Evolutionary conservation across 2,888 invertebrate genomes (phyloP).

Genomic region (Biston stratarius): DNA sequence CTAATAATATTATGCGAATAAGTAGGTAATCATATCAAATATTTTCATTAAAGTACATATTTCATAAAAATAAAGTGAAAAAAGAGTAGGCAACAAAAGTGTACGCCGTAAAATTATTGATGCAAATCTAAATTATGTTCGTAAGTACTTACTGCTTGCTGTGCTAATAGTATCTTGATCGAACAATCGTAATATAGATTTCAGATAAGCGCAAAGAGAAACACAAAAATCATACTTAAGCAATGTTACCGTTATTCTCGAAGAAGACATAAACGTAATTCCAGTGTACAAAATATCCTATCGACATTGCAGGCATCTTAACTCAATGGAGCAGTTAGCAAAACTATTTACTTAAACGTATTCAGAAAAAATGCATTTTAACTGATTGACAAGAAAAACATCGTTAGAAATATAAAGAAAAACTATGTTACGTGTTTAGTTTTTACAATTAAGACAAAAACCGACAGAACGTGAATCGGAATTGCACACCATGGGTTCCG

Average conservation of each 20-base stretch:
- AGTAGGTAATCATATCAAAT: no score
- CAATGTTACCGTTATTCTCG: neutral
- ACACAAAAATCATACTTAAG: neutral
- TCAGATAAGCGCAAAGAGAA: neutral
- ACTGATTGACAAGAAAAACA: constrained; percentile 4
- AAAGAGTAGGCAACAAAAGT: constrained; percentile 1
- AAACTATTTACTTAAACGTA: no score
- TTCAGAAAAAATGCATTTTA: neutral
- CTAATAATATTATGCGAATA: no score
- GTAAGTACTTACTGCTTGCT: neutral
- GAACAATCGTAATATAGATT: neutral
- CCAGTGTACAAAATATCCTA: neutral
- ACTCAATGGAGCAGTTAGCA: neutral
- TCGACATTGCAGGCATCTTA: neutral
- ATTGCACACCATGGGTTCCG: no score
- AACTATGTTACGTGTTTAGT: constrained; percentile 12
- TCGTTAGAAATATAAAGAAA: constrained; percentile 8
- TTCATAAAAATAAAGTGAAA: no score
- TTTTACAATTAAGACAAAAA: constrained; percentile 35
- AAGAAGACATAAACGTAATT: neutral
- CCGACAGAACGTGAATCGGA: neutral
- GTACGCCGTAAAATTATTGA: neutral
- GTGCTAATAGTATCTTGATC: constrained; percentile 1
- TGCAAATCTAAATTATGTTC: constrained; percentile 1
- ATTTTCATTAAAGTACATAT: no score